Conservation (phyloP, 2,113 vertebrate species). For the Pica pica region DNA sequence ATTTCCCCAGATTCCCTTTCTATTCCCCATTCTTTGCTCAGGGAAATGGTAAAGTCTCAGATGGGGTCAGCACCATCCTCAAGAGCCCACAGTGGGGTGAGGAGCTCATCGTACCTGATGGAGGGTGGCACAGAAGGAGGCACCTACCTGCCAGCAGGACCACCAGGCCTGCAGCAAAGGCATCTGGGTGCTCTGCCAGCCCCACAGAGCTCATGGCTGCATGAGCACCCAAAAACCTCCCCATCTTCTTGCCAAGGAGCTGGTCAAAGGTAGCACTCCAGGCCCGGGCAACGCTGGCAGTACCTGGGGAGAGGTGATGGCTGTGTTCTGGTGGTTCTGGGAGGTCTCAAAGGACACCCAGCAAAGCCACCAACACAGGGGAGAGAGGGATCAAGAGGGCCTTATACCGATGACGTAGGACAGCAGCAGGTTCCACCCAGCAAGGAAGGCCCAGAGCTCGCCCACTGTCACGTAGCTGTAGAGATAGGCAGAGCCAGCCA, state of each 20-base stretch:
- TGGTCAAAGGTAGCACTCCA: conserved; percentile 87
- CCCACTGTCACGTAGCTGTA: conserved; percentile 86
- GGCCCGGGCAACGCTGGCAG: conserved; percentile 82
- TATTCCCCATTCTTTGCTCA: background rate
- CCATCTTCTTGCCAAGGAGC: conserved; percentile 75
- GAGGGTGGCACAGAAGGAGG: background rate
- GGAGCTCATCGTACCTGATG: background rate
- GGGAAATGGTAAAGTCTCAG: background rate
- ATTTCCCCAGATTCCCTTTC: background rate
- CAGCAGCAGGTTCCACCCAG: conserved; percentile 86
- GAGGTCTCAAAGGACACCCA: background rate
- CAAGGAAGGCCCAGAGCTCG: conserved; percentile 82
- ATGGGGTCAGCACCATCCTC: background rate
- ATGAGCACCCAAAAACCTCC: conserved; percentile 62
- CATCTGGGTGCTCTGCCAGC: conserved; percentile 80
- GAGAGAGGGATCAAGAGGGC: too few species aligned
- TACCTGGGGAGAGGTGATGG: conserved; percentile 66
- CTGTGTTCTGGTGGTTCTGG: background rate
- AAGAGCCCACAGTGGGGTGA: fast-evolving
- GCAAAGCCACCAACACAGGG: background rate
- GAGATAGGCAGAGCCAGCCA: conserved; percentile 85
- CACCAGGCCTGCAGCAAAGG: conserved; percentile 81
- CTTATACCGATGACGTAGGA: conserved; percentile 82
- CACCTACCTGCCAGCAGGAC: conserved; percentile 79
- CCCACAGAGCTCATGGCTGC: conserved; percentile 69